Base-by-base conservation (phyloP, 2,888 invertebrate genomes). In the Dinocampus coccinellae region DNA sequence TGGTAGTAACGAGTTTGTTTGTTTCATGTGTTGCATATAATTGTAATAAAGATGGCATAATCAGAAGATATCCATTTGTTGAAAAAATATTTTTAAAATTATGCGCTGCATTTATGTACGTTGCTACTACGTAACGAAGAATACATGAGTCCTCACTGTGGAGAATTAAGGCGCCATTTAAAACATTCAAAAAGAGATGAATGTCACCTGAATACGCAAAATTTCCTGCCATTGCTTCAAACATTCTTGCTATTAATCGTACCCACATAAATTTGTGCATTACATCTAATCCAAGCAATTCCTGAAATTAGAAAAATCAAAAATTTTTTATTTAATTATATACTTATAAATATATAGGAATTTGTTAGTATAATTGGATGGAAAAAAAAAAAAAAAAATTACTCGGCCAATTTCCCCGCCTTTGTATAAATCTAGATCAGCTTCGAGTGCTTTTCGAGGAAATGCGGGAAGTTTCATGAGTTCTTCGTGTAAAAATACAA, bases 231-330 rank as follows among this genome's bases (percentile, higher is more conserved):
- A 98, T 98, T 0, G 97, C 97, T 88, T 97, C 97, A 84, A 98
- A 98, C 97, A 99, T 97, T 61, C 97, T 92, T 0, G 97, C 95
- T 82, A 98, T 97, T 39, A 99, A 89, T 76, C 97, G 94, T 1
- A 98, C 97, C 99, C 99, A 99, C 92, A 97, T 97, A 83, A 98
- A 97, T 88, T 99, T 99, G 88, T 99, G 99, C 75, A 99, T 90
- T 0, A 98, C 97, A 86, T 99, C 99, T 77, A 99, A 88, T 0
- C 98, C 97, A 61, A 96, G 91, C 39, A 98, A 89, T 80, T 97
- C 96, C 92, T 93, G 82, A 77, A 83, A 57, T 22, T 10, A 13
- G 2, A 47, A 24, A 55, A 24, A 24, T 24, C 24, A 22, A 33
- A 3, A 13, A 13, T 7, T 33, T 9, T 16, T 39, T 58, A 16